Conservation (phyloP, 2,797 vertebrate species). For the Labroides dimidiatus region DNA sequence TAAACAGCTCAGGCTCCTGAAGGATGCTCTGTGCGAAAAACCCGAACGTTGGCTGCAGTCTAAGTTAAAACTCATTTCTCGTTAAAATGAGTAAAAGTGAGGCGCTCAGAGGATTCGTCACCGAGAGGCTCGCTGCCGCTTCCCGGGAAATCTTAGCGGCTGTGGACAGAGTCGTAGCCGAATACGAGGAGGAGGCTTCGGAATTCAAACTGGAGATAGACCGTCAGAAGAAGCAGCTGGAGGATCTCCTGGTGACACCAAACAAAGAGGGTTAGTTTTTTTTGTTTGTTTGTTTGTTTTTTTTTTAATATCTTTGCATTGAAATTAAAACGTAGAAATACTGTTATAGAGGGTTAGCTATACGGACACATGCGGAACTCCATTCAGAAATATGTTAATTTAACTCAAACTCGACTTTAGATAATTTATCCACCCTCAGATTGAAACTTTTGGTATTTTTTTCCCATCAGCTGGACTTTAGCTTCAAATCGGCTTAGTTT, state of each 20-base stretch:
- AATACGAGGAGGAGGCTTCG: slow-evolving; percentile 61
- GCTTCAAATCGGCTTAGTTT: neutral
- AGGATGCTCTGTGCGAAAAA: neutral
- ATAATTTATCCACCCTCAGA: rapidly evolving
- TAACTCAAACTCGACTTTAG: neutral
- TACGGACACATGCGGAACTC: rapidly evolving
- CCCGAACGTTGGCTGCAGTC: too few species aligned
- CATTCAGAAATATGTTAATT: rapidly evolving
- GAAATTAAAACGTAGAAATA: rapidly evolving
- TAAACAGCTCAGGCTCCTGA: neutral
- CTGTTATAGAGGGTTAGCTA: rapidly evolving
- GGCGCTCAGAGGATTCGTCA: slow-evolving; percentile 1
- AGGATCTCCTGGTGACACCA: neutral
- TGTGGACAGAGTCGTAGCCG: slow-evolving; percentile 47
- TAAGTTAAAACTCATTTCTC: too few species aligned
- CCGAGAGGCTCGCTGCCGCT: slow-evolving; percentile 46
- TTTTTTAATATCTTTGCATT: rapidly evolving
- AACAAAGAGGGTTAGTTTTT: neutral
- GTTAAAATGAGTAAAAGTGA: slow-evolving; percentile 3
- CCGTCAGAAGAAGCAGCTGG: slow-evolving; percentile 56
- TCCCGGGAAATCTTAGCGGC: slow-evolving; percentile 56
- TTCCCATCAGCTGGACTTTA: rapidly evolving
- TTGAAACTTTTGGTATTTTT: rapidly evolving
- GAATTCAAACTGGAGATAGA: slow-evolving; percentile 42
- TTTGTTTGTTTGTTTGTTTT: too few species aligned